Evolutionary conservation across 2,113 vertebrate species (phyloP).

Genomic region (Thamnophis sirtalis): DNA sequence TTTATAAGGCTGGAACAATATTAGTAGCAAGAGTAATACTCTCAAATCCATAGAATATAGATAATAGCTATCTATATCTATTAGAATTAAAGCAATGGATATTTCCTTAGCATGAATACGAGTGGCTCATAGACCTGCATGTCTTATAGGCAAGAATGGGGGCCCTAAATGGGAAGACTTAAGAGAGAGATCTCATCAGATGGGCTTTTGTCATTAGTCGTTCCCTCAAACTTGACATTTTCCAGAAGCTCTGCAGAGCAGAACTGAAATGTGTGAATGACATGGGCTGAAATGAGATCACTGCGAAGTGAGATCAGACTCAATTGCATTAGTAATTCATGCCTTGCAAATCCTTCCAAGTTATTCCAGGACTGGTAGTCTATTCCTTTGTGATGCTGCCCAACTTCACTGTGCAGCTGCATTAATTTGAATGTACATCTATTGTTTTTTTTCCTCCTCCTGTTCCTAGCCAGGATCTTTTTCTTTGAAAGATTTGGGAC

Average conservation of each 20-base stretch:
- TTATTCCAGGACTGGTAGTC: slow-evolving; percentile 24
- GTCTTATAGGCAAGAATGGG: fast-evolving
- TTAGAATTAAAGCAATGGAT: background rate
- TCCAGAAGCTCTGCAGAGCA: fast-evolving
- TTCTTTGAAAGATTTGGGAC: slow-evolving; percentile 28
- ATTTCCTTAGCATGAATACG: background rate
- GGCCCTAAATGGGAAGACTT: background rate
- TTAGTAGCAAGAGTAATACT: background rate
- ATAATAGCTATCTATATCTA: background rate
- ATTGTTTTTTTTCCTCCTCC: slow-evolving; percentile 11
- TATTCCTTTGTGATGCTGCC: background rate
- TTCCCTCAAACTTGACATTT: background rate
- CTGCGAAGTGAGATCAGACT: slow-evolving; percentile 38
- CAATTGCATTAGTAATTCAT: slow-evolving; percentile 48
- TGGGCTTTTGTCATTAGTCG: background rate
- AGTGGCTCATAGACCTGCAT: fast-evolving
- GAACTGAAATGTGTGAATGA: background rate
- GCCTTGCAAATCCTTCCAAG: slow-evolving; percentile 29
- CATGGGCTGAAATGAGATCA: slow-evolving; percentile 22
- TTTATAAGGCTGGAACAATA: background rate
- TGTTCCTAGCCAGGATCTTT: slow-evolving; percentile 12
- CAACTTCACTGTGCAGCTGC: slow-evolving; percentile 31
- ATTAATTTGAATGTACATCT: slow-evolving; percentile 30
- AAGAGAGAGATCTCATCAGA: background rate
- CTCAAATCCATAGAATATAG: background rate